These are phyloP conservation scores for Atrina japonica DNA, from an alignment of 2,888 invertebrate genomes.

Conservation along the genomic window DNA sequence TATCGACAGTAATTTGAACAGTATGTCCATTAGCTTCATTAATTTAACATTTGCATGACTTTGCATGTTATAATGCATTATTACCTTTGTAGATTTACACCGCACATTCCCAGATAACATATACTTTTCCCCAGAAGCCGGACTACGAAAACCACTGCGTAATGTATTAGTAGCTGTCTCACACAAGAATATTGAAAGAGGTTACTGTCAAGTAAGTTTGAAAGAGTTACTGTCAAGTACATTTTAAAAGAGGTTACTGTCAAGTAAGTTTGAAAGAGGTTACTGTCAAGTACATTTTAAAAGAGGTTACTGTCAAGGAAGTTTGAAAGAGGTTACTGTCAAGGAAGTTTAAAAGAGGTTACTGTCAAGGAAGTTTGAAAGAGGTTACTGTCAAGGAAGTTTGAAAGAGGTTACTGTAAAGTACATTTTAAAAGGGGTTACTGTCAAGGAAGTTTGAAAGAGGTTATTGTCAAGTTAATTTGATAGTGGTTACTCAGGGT, in stretches of 20 bases:
- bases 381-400: too few relatives aligned
- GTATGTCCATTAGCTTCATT: too few relatives aligned
- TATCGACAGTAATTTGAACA: too few relatives aligned
- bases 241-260: slow-evolving; percentile 94
- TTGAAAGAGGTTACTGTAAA: too few relatives aligned
- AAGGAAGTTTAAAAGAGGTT: too few relatives aligned
- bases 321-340: too few relatives aligned
- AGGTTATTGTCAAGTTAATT: slow-evolving; percentile 91
- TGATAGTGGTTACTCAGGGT: slow-evolving; percentile 86
- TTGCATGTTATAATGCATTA: neutral
- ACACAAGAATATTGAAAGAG: slow-evolving; percentile 91
- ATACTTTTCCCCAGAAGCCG: slow-evolving; percentile 86
- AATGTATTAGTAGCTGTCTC: slow-evolving; percentile 94
- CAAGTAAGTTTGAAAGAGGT: slow-evolving; percentile 83
- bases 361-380: too few relatives aligned
- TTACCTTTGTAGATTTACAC: slow-evolving; percentile 86
- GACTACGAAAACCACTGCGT: slow-evolving; percentile 88
- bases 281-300: too few relatives aligned
- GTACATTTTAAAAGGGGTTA: too few relatives aligned
- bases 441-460: slow-evolving; percentile 92
- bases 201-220: slow-evolving; percentile 89
- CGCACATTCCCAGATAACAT: slow-evolving; percentile 98
- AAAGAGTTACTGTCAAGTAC: too few relatives aligned
- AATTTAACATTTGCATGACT: too few relatives aligned
- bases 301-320: slow-evolving; percentile 95